Base-by-base conservation (phyloP, 2,797 vertebrate genomes). In the Fistularia tabacaria region DNA sequence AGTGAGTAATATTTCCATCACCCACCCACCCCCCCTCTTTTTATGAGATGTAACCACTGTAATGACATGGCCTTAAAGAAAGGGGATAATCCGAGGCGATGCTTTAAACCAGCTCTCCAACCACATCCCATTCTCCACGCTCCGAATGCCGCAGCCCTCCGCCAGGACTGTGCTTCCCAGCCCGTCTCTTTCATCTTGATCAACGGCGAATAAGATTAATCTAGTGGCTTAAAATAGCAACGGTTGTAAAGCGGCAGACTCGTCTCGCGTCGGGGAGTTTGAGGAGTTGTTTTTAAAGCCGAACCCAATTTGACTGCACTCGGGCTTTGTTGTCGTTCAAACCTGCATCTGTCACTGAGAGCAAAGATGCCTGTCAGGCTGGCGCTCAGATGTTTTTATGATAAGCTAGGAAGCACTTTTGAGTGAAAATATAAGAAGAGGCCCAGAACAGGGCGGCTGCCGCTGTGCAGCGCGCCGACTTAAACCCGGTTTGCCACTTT, bases 11-110 rank as follows among this genome's bases (percentile, higher is more conserved):
- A 75, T 69, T 55, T 4, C 44, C 61, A 53, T 78, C 71, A 74
- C 68, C 46, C 59, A 55, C 38, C 41, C 9, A 70, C 48, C 57
- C 54, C 39, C 47, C 10, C 48, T 55, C 51, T 59, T 74, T 64
- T 59, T 66, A 54, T 61, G 47, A 72, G 55, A 58, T 54, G 64
- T 66, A 79, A 72, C 76, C 58, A 70, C 54, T 76, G 47, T 82
- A 84, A 87, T 84, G 60, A 82, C 74, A 74, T 59, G 63, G 63
- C 55, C 68, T 78, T 74, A 69, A 73, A 70, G 74, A 75, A 69
- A 54, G 64, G 41, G 36, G 42, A 13, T 83, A 79, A 82, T 82
- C 77, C 77, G 45, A 46, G 60, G 66, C 68, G 64, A 64, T 44
- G 64, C 69, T 79, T 70, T 74, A 76, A 77, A 74, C 69, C 73